phyloP scores from a whole-genome alignment of 2,113 vertebrate species.

The Nesoenas mayeri region DNA sequence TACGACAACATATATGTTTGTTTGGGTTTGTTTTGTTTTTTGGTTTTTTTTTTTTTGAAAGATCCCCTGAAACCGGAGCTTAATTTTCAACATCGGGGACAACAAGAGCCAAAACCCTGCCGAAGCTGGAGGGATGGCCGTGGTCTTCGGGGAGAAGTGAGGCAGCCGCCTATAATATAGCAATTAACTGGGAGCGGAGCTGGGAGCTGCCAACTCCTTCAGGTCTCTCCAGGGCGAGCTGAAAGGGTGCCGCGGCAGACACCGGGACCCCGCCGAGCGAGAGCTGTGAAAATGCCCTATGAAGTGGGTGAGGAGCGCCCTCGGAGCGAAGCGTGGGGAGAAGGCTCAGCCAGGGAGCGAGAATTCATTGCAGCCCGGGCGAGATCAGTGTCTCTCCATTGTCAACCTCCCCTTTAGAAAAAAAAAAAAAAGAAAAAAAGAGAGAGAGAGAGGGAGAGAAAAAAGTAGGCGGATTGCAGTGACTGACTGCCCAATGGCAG shows the following conservation, averaged over 20 bases:
- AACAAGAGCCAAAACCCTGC: neutral
- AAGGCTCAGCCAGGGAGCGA: neutral
- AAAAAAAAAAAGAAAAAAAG: neutral
- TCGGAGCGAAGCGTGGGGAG: neutral
- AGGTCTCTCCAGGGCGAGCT: neutral
- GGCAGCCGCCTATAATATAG: neutral
- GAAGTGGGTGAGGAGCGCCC: neutral
- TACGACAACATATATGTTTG: neutral
- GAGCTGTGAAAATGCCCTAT: neutral
- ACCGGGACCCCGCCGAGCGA: neutral
- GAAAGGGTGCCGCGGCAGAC: neutral
- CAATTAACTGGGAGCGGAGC: neutral
- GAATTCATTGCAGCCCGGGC: neutral
- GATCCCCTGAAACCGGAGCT: neutral
- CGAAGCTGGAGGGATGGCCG: neutral
- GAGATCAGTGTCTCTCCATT: conserved; percentile 81
- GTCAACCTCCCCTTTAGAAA: conserved; percentile 70
- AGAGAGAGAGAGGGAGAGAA: neutral
- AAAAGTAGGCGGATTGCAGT: conserved; percentile 86
- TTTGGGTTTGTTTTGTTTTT: neutral
- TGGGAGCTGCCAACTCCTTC: neutral
- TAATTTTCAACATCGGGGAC: neutral
- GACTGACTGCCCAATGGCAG: conserved; percentile 89
- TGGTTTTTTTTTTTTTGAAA: neutral
- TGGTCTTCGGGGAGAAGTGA: neutral